Percentiles rank a stretch among this genome's conserved stretches.
These are phyloP conservation scores for Poeciliopsis paucimaculata DNA, from an alignment of 2,797 vertebrate genomes.

Conservation along the genomic window DNA sequence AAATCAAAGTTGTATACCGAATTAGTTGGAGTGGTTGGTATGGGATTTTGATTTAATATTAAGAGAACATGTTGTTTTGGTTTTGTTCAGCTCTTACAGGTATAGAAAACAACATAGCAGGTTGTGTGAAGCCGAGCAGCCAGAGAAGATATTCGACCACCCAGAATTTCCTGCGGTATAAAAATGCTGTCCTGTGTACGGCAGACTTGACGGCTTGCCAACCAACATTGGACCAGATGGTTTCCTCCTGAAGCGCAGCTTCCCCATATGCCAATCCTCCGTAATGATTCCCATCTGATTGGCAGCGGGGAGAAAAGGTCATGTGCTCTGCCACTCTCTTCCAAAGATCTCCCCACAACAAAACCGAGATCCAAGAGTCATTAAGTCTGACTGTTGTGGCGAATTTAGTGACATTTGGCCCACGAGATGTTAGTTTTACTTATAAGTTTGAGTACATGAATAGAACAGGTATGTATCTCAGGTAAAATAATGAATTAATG, in stretches of 20 bases:
- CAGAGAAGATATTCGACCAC: slow-evolving; percentile 17
- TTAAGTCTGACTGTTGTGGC: neutral
- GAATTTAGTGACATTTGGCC: neutral
- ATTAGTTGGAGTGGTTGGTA: too few relatives aligned
- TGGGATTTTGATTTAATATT: too few relatives aligned
- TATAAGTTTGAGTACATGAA: neutral
- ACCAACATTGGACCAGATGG: slow-evolving; percentile 66
- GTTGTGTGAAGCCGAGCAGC: neutral
- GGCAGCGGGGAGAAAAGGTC: slow-evolving; percentile 42
- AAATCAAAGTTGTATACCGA: too few relatives aligned
- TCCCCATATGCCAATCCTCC: slow-evolving; percentile 66
- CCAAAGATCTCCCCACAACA: slow-evolving; percentile 14
- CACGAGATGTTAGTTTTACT: neutral
- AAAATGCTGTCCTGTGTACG: slow-evolving; percentile 51
- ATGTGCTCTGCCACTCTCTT: slow-evolving; percentile 16
- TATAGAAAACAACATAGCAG: neutral
- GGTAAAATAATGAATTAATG: slow-evolving; percentile 15
- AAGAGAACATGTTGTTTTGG: too few relatives aligned
- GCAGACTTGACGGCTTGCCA: slow-evolving; percentile 56
- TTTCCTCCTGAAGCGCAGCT: slow-evolving; percentile 59
- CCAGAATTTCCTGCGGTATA: slow-evolving; percentile 36
- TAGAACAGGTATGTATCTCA: neutral
- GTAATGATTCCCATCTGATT: slow-evolving; percentile 64
- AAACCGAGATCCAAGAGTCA: slow-evolving; percentile 4
- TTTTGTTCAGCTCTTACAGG: neutral